Conservation (phyloP, 2,113 vertebrate genomes). For the Mobula birostris region DNA sequence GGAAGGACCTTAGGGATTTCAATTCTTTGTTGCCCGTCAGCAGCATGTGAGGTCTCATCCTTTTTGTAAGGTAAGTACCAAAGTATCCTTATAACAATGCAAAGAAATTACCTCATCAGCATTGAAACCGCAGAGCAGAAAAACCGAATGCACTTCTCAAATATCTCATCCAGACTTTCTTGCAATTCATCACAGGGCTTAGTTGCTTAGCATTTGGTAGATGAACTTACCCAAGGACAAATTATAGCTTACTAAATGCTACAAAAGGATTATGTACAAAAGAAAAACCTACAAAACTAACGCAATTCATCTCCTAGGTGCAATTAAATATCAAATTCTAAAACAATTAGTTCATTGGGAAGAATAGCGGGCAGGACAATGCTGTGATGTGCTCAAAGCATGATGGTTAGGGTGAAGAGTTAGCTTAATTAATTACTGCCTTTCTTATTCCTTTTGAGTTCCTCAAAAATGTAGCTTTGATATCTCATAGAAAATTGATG, state of each 20-base stretch:
- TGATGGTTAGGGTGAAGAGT: not conserved
- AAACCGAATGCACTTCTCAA: not conserved
- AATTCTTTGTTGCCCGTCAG: not conserved
- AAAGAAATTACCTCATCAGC: slow-evolving; percentile 14
- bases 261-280: too few relatives aligned
- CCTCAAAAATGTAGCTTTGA: not conserved
- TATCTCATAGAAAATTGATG: not conserved
- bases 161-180: not conserved
- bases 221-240: not conserved
- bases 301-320: not conserved
- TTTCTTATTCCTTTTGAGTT: not conserved
- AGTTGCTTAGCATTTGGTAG: not conserved
- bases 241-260: not conserved
- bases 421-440: not conserved
- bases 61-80: not conserved
- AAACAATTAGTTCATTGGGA: not conserved
- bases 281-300: not conserved
- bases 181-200: not conserved
- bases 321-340: not conserved
- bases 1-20: not conserved
- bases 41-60: slow-evolving; percentile 25
- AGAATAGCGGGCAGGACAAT: not conserved
- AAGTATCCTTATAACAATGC: not conserved
- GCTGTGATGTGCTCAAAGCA: not conserved
- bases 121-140: not conserved